These are phyloP conservation scores for Belonocnema kinseyi DNA, from an alignment of 1,140 invertebrate species.

Conservation along the genomic window DNA sequence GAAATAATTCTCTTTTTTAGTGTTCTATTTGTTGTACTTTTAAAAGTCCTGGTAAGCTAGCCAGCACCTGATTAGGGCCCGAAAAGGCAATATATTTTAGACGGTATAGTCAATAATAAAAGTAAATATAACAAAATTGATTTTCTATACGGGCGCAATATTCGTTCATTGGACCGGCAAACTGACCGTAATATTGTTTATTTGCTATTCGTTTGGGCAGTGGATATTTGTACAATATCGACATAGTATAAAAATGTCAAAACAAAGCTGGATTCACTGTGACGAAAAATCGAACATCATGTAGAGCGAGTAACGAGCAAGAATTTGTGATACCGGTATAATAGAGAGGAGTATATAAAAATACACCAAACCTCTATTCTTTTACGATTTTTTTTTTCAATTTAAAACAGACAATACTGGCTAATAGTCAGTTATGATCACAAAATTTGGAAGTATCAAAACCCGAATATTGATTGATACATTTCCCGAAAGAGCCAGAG, in stretches of 20 bases:
- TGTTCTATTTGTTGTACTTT: too few species aligned
- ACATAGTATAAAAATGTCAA: constrained; percentile 16
- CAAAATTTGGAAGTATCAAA: too few species aligned
- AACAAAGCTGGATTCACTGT: constrained; percentile 3
- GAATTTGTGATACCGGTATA: neutral
- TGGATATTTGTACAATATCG: constrained; percentile 11
- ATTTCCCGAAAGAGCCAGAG: too few species aligned
- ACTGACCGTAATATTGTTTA: constrained; percentile 17
- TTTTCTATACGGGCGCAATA: constrained; percentile 1
- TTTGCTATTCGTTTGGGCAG: constrained; percentile 23
- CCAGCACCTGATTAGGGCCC: too few species aligned
- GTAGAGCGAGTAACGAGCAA: constrained; percentile 3
- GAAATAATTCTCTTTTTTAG: too few species aligned
- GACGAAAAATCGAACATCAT: neutral
- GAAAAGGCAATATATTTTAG: too few species aligned
- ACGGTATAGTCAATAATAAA: too few species aligned
- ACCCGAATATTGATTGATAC: too few species aligned
- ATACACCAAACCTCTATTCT: neutral
- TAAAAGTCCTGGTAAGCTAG: too few species aligned
- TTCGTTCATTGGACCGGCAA: constrained; percentile 7
- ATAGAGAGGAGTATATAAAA: neutral
- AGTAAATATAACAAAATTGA: too few species aligned
- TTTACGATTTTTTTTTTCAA: neutral
- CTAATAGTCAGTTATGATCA: too few species aligned
- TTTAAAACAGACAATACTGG: neutral